Conservation (phyloP, 2,113 vertebrate genomes). For the Clarias macrocephalus region DNA sequence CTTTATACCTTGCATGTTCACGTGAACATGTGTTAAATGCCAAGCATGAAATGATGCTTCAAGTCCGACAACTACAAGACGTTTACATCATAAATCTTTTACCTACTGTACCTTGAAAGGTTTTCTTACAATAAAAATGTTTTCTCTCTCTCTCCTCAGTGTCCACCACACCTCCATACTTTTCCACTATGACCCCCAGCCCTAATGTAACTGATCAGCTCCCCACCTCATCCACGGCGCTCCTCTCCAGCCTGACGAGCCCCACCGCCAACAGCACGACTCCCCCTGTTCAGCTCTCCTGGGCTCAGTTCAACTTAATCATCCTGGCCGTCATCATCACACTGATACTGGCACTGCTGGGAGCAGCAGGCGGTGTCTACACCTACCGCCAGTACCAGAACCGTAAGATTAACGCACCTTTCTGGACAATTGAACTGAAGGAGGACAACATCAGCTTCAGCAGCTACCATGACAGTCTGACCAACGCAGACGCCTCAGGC, state of each 20-base stretch:
- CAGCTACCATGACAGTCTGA: slow-evolving; percentile 89
- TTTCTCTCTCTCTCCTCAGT: slow-evolving; percentile 15
- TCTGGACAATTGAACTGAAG: slow-evolving; percentile 90
- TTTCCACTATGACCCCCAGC: slow-evolving; percentile 69
- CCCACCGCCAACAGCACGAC: slow-evolving; percentile 75
- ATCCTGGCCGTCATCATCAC: slow-evolving; percentile 84
- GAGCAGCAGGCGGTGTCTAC: slow-evolving; percentile 81
- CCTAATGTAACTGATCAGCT: slow-evolving; percentile 63
- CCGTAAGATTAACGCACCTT: slow-evolving; percentile 83
- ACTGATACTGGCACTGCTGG: slow-evolving; percentile 79
- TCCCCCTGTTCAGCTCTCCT: slow-evolving; percentile 73
- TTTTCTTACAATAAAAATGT: neutral
- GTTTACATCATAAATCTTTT: neutral
- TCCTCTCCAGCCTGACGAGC: slow-evolving; percentile 65
- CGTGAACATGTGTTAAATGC: neutral
- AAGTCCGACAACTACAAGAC: neutral
- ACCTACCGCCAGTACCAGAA: slow-evolving; percentile 85
- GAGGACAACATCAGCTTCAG: slow-evolving; percentile 90
- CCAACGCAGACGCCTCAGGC: slow-evolving; percentile 82
- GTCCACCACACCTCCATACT: slow-evolving; percentile 30
- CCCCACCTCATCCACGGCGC: slow-evolving; percentile 56
- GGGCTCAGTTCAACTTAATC: slow-evolving; percentile 88
- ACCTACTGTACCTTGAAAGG: neutral
- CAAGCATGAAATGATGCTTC: neutral
- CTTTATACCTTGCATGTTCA: neutral